Base-by-base conservation (phyloP, 2,797 vertebrate species). In the Betta splendens region DNA sequence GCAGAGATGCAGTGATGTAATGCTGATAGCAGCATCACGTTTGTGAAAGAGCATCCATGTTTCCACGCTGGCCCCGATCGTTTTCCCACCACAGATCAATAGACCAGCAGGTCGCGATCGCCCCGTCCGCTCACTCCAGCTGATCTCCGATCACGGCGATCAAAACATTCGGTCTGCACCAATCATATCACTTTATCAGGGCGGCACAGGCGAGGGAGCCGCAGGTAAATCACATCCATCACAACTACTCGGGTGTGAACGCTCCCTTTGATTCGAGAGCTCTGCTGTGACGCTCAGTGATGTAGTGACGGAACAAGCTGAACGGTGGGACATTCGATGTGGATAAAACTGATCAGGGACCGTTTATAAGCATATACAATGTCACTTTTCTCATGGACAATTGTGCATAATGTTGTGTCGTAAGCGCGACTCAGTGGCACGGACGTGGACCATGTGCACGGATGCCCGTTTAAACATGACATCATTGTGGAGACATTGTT, bases 1-100 rank as follows among this genome's bases (percentile, higher is more conserved):
- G 81, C 85, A 82, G 78, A 77, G 73, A 56, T 69, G 77, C 82
- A 81, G 81, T 89, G 87, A 89, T 84, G 82, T 88, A 86, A 88
- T 88, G 82, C 84, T 78, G 83, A 88, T 80, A 84, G 65, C 79
- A 66, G 83, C 84, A 84, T 79, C 81, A 77, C 67, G 60, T 72
- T 83, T 78, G 78, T 72, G 78, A 78, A 71, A 72, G 75, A 80
- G 81, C 85, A 64, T 84, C 86, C 86, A 78, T 88, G 88, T 88
- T 87, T 85, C 75, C 75, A 86, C 86, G 79, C 75, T 55, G 36
- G 62, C 46, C 72, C 76, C 40, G 83, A 86, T 88, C 79, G 28
- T 75, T 81, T 83, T 45, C 17, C 79, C 81, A 63, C 77, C 80
- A 55, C 86, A 87, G 75, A 88, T 88, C 86, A 17, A 89, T 86